phyloP scores from a whole-genome alignment of 2,888 invertebrate genomes.

The Nebria brevicollis region DNA sequence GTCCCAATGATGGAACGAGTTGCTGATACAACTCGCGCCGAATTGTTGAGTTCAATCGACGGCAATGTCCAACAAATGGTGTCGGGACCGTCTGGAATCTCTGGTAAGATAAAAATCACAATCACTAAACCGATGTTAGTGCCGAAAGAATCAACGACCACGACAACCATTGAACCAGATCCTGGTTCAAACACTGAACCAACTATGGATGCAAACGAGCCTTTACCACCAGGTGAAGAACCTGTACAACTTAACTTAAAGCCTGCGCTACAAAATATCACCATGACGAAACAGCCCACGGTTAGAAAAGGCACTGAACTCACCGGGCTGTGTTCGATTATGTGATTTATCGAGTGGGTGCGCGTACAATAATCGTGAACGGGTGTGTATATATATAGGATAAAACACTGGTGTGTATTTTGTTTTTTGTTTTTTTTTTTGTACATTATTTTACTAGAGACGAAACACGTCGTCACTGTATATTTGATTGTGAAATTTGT shows the following conservation, averaged over 20 bases:
- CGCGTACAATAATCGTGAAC: not conserved
- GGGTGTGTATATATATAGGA: constrained; percentile 26
- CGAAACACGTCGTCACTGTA: constrained; percentile 30
- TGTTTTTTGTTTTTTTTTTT: constrained; percentile 35
- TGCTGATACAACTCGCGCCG: constrained; percentile 67
- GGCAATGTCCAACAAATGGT: constrained; percentile 75
- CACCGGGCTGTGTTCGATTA: constrained; percentile 87
- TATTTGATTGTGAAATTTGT: constrained; percentile 41
- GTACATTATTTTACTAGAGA: constrained; percentile 44
- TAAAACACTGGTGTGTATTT: constrained; percentile 24
- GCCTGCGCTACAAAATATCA: constrained; percentile 72
- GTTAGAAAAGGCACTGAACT: constrained; percentile 80
- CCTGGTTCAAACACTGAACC: constrained; percentile 50
- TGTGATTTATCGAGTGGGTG: constrained; percentile 66
- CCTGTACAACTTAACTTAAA: constrained; percentile 69
- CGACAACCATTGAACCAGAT: constrained; percentile 55
- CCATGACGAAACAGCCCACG: constrained; percentile 77
- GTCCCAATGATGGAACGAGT: not conserved
- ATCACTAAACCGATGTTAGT: constrained; percentile 75
- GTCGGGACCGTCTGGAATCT: constrained; percentile 53
- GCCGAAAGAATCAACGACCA: constrained; percentile 58
- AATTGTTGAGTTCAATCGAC: constrained; percentile 75
- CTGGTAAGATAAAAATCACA: constrained; percentile 81
- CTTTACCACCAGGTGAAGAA: constrained; percentile 69
- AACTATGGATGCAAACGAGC: constrained; percentile 56